Conservation (phyloP, 2,113 vertebrate species). For the Sebastes schlegelii region DNA sequence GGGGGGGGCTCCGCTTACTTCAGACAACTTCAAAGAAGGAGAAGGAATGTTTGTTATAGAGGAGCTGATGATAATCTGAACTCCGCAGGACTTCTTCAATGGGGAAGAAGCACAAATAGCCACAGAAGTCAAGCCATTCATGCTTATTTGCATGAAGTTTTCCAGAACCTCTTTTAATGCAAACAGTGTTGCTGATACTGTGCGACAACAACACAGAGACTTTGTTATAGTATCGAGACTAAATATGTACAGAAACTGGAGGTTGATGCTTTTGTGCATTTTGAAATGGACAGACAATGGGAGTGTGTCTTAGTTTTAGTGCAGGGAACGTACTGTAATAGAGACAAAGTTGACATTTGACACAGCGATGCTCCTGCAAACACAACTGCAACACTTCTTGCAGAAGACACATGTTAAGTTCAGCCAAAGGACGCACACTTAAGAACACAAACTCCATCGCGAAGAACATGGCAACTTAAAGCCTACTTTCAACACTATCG, state of each 20-base stretch:
- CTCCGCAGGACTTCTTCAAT: conserved; percentile 50
- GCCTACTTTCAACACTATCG: neutral
- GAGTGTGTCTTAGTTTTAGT: neutral
- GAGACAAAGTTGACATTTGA: neutral
- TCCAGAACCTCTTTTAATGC: neutral
- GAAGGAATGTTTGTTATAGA: conserved; percentile 45
- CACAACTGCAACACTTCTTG: neutral
- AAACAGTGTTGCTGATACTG: conserved; percentile 8
- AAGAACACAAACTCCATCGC: conserved; percentile 6
- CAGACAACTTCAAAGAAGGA: conserved; percentile 42
- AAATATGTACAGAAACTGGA: neutral
- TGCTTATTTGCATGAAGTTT: conserved; percentile 20
- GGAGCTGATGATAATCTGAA: conserved; percentile 61
- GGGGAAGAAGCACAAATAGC: conserved; percentile 46
- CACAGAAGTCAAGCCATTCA: conserved; percentile 27
- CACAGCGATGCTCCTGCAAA: neutral
- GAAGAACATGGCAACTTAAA: conserved; percentile 39
- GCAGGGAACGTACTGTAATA: neutral
- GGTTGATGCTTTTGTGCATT: neutral
- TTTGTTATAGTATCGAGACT: neutral
- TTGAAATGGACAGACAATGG: neutral
- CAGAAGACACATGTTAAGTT: conserved; percentile 21
- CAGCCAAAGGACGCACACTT: conserved; percentile 23
- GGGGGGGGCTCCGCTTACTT: conserved; percentile 29
- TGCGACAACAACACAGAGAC: neutral